Conservation (phyloP, 2,113 vertebrate species). For the Poecile atricapillus region DNA sequence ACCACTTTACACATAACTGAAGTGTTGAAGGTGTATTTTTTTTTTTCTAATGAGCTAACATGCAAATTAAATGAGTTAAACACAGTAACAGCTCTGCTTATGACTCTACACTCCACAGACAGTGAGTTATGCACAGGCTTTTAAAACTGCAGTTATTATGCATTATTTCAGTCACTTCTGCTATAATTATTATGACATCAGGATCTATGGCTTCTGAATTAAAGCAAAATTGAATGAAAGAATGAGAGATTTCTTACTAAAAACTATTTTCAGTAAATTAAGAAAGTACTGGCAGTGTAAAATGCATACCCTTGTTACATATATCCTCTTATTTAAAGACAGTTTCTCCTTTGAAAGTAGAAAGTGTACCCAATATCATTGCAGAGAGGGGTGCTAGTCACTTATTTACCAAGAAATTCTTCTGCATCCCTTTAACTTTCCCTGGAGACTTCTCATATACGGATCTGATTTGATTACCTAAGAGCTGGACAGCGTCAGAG, state of each 20-base stretch:
- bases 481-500: background rate
- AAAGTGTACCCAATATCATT: background rate
- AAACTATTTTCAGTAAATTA: background rate
- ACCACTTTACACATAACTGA: background rate
- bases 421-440: background rate
- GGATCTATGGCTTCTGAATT: background rate
- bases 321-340: background rate
- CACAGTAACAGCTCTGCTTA: background rate
- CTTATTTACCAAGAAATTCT: background rate
- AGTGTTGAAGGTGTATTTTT: background rate
- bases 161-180: background rate
- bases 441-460: background rate
- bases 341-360: background rate
- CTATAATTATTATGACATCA: background rate
- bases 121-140: background rate
- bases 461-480: background rate
- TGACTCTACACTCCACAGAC: background rate
- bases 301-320: background rate
- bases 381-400: background rate
- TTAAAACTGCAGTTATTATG: background rate
- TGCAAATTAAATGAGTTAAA: background rate
- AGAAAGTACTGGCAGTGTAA: background rate
- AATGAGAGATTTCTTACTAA: background rate
- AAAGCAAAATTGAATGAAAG: background rate
- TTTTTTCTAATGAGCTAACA: background rate